A percentile compares a stretch with the other conserved stretches of the same genome.
phyloP scores from a whole-genome alignment of 2,888 invertebrate species.

The Drosophila subsilvestris region DNA sequence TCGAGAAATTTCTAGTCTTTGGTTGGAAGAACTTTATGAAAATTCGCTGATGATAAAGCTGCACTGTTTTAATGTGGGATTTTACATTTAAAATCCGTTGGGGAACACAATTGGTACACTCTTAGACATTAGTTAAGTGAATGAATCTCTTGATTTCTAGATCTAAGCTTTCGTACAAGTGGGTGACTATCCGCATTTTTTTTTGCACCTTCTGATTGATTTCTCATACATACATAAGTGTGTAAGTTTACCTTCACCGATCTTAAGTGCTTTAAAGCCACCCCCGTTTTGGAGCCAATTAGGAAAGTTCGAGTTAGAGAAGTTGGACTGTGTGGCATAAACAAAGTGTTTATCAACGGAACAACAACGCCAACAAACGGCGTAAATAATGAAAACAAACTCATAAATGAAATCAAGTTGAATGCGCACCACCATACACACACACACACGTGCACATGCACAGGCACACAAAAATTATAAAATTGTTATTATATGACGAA shows the following conservation, averaged over 20 bases:
- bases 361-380: slow-evolving; percentile 3
- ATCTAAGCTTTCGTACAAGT: too few relatives aligned
- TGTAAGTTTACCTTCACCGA: not conserved
- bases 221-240: not conserved
- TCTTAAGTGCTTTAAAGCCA: not conserved
- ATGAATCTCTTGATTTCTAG: too few relatives aligned
- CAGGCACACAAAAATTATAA: slow-evolving; percentile 42
- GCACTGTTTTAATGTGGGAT: too few relatives aligned
- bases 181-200: too few relatives aligned
- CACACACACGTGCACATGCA: slow-evolving; percentile 18
- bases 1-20: not conserved
- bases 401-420: slow-evolving; percentile 60
- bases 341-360: slow-evolving; percentile 42
- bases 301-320: slow-evolving; percentile 1
- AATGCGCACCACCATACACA: slow-evolving; percentile 23
- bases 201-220: not conserved
- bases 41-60: not conserved
- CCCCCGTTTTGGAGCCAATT: not conserved
- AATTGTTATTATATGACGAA: slow-evolving; percentile 56
- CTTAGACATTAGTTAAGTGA: too few relatives aligned
- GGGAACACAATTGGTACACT: too few relatives aligned
- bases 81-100: too few relatives aligned
- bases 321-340: not conserved
- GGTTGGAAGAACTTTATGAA: too few relatives aligned
- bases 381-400: slow-evolving; percentile 50